Conservation (phyloP, 1,140 invertebrate genomes). For the Procambarus virginalis region DNA sequence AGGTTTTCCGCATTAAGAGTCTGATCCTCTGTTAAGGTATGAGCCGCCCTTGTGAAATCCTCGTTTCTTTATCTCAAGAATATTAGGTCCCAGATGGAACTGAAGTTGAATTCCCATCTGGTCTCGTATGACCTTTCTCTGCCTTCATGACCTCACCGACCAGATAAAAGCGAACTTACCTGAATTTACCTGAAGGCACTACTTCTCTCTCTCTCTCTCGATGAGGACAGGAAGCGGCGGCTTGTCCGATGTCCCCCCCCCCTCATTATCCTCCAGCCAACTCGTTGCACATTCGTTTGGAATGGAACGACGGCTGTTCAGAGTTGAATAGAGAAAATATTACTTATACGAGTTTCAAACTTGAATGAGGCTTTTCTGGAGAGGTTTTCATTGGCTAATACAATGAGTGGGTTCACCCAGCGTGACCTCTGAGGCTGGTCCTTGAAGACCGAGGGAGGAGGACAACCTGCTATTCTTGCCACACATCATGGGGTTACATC, state of each 20-base stretch:
- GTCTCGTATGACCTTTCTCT: not conserved
- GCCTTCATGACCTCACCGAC: not conserved
- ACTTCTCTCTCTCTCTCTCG: too few species aligned
- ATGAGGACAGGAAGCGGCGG: too few species aligned
- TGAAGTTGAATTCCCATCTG: conserved; percentile 13
- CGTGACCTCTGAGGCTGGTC: not conserved
- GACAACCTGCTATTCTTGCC: too few species aligned
- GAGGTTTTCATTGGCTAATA: not conserved
- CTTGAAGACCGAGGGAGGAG: not conserved
- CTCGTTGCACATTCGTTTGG: too few species aligned
- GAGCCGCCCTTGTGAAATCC: not conserved
- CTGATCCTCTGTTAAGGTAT: not conserved
- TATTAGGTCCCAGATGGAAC: conserved; percentile 4
- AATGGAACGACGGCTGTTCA: too few species aligned
- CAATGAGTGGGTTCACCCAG: not conserved
- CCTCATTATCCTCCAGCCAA: too few species aligned
- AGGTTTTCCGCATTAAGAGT: conserved; percentile 1
- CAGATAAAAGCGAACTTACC: not conserved
- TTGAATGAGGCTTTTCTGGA: too few species aligned
- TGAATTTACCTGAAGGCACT: too few species aligned
- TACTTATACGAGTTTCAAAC: too few species aligned
- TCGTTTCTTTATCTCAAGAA: conserved; percentile 16
- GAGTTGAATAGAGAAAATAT: too few species aligned
- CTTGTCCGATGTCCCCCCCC: too few species aligned
- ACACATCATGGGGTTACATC: not conserved